Conservation (phyloP, 2,888 invertebrate genomes). For the Protonemura montana region DNA sequence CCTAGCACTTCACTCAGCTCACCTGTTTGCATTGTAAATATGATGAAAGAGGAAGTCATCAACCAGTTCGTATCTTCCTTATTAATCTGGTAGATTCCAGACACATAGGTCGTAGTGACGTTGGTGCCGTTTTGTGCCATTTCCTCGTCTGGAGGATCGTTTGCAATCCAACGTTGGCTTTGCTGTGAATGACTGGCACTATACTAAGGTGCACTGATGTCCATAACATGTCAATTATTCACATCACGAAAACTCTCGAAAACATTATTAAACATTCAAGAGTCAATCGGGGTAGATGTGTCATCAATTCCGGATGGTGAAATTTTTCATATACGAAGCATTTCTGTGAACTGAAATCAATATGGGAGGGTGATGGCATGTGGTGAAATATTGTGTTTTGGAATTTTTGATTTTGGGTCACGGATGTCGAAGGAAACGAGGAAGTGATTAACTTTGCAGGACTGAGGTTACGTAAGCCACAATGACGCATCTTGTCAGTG, state of each 20-base stretch:
- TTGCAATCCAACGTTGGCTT: neutral
- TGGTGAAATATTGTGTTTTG: conserved; percentile 7
- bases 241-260: neutral
- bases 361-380: neutral
- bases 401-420: neutral
- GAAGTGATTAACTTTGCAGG: neutral
- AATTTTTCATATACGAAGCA: neutral
- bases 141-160: neutral
- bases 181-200: neutral
- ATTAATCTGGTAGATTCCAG: conserved; percentile 67
- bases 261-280: neutral
- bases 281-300: neutral
- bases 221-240: conserved; percentile 7
- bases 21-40: conserved; percentile 95
- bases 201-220: neutral
- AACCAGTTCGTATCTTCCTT: conserved; percentile 90
- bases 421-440: neutral
- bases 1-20: neutral
- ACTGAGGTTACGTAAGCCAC: neutral
- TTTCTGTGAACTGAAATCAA: neutral
- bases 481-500: neutral
- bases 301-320: neutral
- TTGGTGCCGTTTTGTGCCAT: conserved; percentile 30
- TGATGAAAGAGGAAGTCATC: conserved; percentile 86
- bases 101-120: conserved; percentile 33